Base-by-base conservation (phyloP, 2,888 invertebrate species). In the Habroteleia sp. region DNA sequence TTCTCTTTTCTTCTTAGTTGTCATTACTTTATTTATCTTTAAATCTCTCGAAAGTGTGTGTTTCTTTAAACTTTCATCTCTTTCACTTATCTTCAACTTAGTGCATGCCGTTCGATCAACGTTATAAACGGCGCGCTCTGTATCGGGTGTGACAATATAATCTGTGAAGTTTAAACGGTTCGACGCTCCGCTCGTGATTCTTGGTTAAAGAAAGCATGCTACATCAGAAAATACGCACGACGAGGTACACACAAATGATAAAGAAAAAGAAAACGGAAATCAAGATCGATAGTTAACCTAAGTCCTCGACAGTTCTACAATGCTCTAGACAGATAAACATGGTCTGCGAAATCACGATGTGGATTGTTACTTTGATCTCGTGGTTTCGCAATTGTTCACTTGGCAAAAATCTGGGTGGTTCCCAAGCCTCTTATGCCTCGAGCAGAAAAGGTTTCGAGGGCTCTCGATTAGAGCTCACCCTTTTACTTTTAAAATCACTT, bases 171-270 rank as follows among this genome's bases (percentile, higher is more conserved):
- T 72, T 25, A 50, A 44, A 52, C 73, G 72, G 44, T 65, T 65
- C 72, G 68, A 76, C 68, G 65, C 73, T 77, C 62, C 74, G 62
- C 65, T 68, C 72, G 62, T 77, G 66, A 52, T 77, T 75, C 29
- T 69, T 73, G 68, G 79, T 84, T 81, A 79, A 77, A 79, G 74
- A 81, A 84, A 84, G 83, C 85, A 85, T 85, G 85, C 85, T 83
- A 83, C 82, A 84, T 82, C 79, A 82, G 82, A 83, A 81, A 84
- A 79, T 83, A 83, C 82, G 83, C 79, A 85, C 82, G 80, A 84
- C 80, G 82, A 82, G 76, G 77, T 82, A 83, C 81, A 85, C 82
- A 84, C 20, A 23, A 42, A 80, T 41, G 63, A 68, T 52, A 29
- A 41, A 58, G 74, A 23, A 62, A 25, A 10, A 27, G 14, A 39